Evolutionary conservation across 2,797 vertebrate genomes (phyloP).

Genomic region (Diplodus sargus): DNA sequence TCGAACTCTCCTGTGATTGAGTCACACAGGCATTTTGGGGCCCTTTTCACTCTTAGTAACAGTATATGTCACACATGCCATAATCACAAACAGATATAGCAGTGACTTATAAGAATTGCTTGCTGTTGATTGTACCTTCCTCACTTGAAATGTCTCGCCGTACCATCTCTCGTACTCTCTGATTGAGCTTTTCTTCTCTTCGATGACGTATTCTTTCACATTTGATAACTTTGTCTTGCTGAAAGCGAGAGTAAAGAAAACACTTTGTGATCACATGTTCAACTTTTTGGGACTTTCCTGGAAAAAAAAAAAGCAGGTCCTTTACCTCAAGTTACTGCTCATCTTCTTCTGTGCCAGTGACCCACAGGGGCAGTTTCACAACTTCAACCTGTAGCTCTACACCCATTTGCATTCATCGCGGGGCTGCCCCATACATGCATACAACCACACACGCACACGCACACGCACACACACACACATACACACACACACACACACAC

Average conservation of each 20-base stretch:
- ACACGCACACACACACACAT: constrained; percentile 1
- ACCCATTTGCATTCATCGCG: constrained; percentile 44
- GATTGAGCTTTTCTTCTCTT: not conserved
- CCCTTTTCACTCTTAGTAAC: no score
- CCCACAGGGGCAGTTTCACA: constrained; percentile 61
- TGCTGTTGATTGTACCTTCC: no score
- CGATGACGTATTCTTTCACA: constrained; percentile 1
- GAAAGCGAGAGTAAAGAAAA: constrained; percentile 24
- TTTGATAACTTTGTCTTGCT: constrained; percentile 9
- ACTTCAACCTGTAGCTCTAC: constrained; percentile 63
- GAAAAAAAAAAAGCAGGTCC: constrained; percentile 1
- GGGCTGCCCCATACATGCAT: constrained; percentile 60
- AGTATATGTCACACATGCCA: no score
- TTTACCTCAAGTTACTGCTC: constrained; percentile 4
- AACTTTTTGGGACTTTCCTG: constrained; percentile 61
- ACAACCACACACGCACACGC: constrained; percentile 1
- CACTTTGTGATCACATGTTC: constrained; percentile 5
- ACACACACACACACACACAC: constrained; percentile 1
- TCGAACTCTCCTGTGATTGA: no score
- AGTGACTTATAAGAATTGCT: no score
- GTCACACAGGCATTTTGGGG: no score
- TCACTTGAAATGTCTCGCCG: not conserved
- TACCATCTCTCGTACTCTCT: not conserved
- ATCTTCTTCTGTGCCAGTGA: constrained; percentile 33
- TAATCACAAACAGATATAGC: no score